Percentiles rank a stretch among this genome's conserved stretches.
phyloP scores from a whole-genome alignment of 2,113 vertebrate species.

The Pantherophis guttatus region DNA sequence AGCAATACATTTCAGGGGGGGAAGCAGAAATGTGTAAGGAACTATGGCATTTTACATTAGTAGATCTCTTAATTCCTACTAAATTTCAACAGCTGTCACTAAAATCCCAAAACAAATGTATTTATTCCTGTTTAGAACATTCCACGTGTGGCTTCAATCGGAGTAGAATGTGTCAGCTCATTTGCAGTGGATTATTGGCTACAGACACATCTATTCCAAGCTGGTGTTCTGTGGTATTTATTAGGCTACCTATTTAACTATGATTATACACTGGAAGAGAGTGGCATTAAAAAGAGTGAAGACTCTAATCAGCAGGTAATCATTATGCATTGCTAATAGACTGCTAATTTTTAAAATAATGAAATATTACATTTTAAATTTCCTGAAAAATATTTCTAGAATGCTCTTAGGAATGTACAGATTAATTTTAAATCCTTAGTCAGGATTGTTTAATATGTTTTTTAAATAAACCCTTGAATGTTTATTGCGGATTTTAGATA shows the following conservation, averaged over 20 bases:
- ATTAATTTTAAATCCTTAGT: not conserved
- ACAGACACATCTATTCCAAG: conserved; percentile 93
- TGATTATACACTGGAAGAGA: conserved; percentile 96
- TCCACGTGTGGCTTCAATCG: conserved; percentile 84
- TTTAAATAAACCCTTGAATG: not conserved
- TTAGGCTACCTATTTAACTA: conserved; percentile 93
- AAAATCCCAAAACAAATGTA: conserved; percentile 58
- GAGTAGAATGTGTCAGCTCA: conserved; percentile 91
- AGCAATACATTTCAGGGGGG: not conserved
- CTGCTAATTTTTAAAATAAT: not conserved
- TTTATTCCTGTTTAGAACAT: conserved; percentile 60
- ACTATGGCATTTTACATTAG: not conserved
- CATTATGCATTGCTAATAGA: not conserved
- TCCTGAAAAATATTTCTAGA: not conserved
- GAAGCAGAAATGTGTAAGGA: not conserved
- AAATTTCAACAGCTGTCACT: not conserved
- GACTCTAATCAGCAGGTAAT: conserved; percentile 93
- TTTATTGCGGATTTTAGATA: not conserved
- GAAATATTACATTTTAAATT: not conserved
- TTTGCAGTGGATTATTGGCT: conserved; percentile 96
- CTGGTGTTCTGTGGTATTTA: conserved; percentile 93
- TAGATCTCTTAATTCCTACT: not conserved
- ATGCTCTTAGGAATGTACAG: not conserved
- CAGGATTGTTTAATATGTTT: not conserved
- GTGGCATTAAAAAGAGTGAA: conserved; percentile 91